Conservation (phyloP, 2,888 invertebrate genomes). For the Stenotaenia linearis region DNA sequence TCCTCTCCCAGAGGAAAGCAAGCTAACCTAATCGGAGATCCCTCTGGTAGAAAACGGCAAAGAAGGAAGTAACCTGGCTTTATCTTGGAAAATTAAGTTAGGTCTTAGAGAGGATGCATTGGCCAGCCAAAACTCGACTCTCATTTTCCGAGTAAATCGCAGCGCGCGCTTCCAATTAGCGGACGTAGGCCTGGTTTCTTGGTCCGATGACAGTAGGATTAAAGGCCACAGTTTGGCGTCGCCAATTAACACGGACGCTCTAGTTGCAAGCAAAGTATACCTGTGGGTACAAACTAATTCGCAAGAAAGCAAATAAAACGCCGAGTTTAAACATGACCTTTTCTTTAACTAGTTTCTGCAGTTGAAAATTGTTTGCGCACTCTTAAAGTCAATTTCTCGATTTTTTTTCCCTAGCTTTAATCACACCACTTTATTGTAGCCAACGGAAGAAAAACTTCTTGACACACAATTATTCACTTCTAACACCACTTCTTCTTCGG, state of each 20-base stretch:
- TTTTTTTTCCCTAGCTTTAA: too few relatives aligned
- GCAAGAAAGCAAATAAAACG: not conserved
- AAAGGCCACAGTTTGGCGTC: conserved; percentile 21
- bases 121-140: not conserved
- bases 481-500: not conserved
- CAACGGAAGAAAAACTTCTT: not conserved
- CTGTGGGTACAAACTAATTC: not conserved
- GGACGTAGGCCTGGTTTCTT: not conserved
- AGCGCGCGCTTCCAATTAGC: conserved; percentile 11
- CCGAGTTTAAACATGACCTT: not conserved
- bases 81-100: conserved; percentile 10
- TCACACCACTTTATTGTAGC: too few relatives aligned
- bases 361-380: not conserved
- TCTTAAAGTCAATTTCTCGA: not conserved
- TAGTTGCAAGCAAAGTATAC: conserved; percentile 6
- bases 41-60: conserved; percentile 21
- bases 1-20: not conserved
- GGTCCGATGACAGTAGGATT: not conserved
- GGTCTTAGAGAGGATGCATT: not conserved
- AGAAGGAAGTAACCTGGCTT: conserved; percentile 6
- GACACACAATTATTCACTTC: not conserved
- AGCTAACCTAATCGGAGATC: conserved; percentile 12
- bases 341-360: not conserved
- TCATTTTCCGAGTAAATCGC: conserved; percentile 1
- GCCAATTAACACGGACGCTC: not conserved